Percentiles rank a stretch among this genome's conserved stretches.
These are phyloP conservation scores for Leptinotarsa defecta DNA, from an alignment of 1,140 invertebrate species.

Conservation along the genomic window DNA sequence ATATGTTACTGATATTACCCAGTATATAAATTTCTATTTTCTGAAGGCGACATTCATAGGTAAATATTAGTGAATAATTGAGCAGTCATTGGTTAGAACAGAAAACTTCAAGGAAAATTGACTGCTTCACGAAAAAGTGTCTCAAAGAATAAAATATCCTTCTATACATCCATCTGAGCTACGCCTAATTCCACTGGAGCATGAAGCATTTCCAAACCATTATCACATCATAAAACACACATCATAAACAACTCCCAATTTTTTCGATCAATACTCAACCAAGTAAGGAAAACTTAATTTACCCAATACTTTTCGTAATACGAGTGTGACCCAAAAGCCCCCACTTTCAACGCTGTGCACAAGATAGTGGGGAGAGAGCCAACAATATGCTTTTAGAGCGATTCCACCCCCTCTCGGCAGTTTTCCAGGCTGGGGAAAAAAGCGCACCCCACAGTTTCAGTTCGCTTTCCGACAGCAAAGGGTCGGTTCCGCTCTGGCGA, in stretches of 20 bases:
- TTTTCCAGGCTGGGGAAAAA: constrained; percentile 25
- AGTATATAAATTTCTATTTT: no score
- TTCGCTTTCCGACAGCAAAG: constrained; percentile 6
- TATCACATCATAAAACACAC: constrained; percentile 13
- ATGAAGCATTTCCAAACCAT: constrained; percentile 1
- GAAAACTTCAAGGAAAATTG: no score
- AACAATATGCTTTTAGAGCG: constrained; percentile 28
- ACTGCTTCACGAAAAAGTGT: no score
- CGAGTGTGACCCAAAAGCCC: constrained; percentile 29
- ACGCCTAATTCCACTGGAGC: no score
- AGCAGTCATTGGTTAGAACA: no score
- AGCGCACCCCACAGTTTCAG: constrained; percentile 25
- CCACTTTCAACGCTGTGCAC: constrained; percentile 15
- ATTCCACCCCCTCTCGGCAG: constrained; percentile 15
- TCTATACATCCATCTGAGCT: no score
- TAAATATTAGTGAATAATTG: no score
- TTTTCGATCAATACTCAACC: constrained; percentile 29
- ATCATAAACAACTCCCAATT: constrained; percentile 28
- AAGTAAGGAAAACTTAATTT: constrained; percentile 29
- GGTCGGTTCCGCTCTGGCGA: background rate
- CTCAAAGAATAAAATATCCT: no score
- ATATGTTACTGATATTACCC: no score
- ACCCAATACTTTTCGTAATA: constrained; percentile 32
- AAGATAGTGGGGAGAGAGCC: constrained; percentile 27
- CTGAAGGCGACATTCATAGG: no score